Conservation (phyloP, 2,888 invertebrate species). For the Conchocele bisecta region DNA sequence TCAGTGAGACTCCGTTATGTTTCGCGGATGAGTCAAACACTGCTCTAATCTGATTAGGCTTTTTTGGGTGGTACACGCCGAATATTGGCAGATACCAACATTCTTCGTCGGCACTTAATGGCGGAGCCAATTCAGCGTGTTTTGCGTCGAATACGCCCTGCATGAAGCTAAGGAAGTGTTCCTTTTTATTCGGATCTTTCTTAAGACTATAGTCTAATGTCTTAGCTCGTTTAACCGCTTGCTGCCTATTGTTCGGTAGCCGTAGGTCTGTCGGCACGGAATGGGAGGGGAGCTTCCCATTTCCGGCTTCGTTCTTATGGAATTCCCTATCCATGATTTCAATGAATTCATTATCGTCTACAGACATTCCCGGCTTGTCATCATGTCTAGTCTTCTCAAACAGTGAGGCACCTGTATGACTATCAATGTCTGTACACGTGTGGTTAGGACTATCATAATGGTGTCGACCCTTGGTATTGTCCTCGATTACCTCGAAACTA, state of each 20-base stretch:
- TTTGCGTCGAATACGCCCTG: conserved; percentile 22
- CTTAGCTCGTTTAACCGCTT: conserved; percentile 21
- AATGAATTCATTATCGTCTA: conserved; percentile 25
- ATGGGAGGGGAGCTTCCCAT: conserved; percentile 41
- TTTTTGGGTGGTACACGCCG: conserved; percentile 44
- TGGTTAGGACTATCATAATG: too few relatives aligned
- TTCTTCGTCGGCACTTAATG: conserved; percentile 25
- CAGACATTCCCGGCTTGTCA: conserved; percentile 18
- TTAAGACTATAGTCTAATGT: conserved; percentile 10
- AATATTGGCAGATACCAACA: conserved; percentile 58
- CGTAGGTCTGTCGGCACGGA: conserved; percentile 7
- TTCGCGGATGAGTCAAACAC: conserved; percentile 44
- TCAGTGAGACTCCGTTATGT: conserved; percentile 28
- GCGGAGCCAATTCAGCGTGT: conserved; percentile 50
- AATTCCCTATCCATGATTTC: conserved; percentile 30
- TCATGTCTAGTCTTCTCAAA: conserved; percentile 22
- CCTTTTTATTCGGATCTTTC: conserved; percentile 25
- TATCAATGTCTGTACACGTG: neutral
- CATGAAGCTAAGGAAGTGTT: conserved; percentile 44
- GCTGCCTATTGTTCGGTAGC: conserved; percentile 37
- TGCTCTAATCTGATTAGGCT: conserved; percentile 29
- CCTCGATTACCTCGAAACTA: neutral
- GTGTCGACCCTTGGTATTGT: too few relatives aligned
- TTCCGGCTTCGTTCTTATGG: neutral
- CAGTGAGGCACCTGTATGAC: neutral